Base-by-base conservation (phyloP, 2,888 invertebrate species). In the Glomeris marginata region DNA sequence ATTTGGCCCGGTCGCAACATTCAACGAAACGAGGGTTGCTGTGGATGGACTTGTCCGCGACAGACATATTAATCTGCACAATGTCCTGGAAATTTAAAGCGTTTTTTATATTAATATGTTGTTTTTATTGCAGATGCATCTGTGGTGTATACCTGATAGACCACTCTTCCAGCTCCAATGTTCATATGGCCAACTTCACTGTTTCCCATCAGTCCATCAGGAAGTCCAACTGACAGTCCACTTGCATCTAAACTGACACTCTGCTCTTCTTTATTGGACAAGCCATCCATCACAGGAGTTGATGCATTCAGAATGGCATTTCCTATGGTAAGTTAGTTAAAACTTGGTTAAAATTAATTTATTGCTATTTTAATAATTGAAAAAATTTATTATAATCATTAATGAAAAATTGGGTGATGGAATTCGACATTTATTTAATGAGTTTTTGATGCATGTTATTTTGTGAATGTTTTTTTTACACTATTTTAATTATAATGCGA, bases 181-280 rank as follows among this genome's bases (percentile, higher is more conserved):
- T 70, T 69, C 58, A 69, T 57, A 55, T 69, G 69, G 15, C 69
- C 69, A 18, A 70, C 69, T 60, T 69, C 69, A 15, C 66, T 67
- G 50, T 69, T 69, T 21, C 69, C 69, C 69, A 69, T 69, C n/a
- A 69, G 59, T 13, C 69, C 69, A 48, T 61, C 65, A 1, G 67
- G 69, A 37, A 69, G 60, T 16, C 69, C 69, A 37, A 69, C 69
- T 37, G 67, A 64, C 44, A 64, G 56, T 1, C 70, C 69, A 36
- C 66, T 66, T 8, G 69, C 69, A 52, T 62, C 62, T 43, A 62
- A 53, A 49, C 66, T 67, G 28, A 65, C 58, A 45, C 59, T 57
- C 49, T 60, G 55, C 56, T 62, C 63, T 50, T 64, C 61, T 10
- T 60, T 60, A 20, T 60, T 59, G 35, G 63, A 61, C 22, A 70